Evolutionary conservation across 2,888 invertebrate species (phyloP).

Genomic region (Ceratothoa steindachneri): DNA sequence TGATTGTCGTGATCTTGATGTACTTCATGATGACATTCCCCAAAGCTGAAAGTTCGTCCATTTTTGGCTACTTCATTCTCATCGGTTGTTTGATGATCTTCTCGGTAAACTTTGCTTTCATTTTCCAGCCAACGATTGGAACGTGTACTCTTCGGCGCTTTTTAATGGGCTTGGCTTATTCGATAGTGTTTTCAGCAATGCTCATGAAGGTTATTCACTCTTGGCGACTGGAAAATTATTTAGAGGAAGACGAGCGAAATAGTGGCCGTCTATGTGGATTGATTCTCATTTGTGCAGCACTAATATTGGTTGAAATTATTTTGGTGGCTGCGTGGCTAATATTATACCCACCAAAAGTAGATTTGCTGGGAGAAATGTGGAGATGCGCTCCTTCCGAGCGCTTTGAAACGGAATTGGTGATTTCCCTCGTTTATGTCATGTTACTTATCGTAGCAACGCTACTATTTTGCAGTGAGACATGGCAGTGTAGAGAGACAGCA

Average conservation of each 20-base stretch:
- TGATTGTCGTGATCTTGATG: slow-evolving; percentile 53
- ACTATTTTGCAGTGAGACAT: slow-evolving; percentile 53
- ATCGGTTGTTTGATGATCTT: slow-evolving; percentile 54
- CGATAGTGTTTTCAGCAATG: slow-evolving; percentile 54
- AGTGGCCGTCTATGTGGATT: slow-evolving; percentile 53
- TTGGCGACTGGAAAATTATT: slow-evolving; percentile 52
- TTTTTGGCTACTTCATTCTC: slow-evolving; percentile 55
- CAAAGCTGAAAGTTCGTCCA: slow-evolving; percentile 49
- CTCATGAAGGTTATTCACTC: slow-evolving; percentile 55
- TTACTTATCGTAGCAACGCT: slow-evolving; percentile 53
- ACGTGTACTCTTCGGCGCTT: slow-evolving; percentile 55
- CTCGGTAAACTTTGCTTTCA: slow-evolving; percentile 54
- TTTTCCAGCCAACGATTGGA: slow-evolving; percentile 52
- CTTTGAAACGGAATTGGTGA: slow-evolving; percentile 53
- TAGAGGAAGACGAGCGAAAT: slow-evolving; percentile 48
- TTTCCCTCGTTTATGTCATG: slow-evolving; percentile 55
- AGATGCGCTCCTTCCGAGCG: slow-evolving; percentile 53
- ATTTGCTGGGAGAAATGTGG: slow-evolving; percentile 46
- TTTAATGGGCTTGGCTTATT: slow-evolving; percentile 54
- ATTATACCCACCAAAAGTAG: slow-evolving; percentile 52
- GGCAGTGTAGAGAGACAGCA: slow-evolving; percentile 53
- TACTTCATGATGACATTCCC: slow-evolving; percentile 53
- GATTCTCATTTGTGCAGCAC: slow-evolving; percentile 51
- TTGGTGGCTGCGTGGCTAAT: slow-evolving; percentile 55
- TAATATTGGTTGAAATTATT: slow-evolving; percentile 54